Percentiles rank a stretch among this genome's conserved stretches.
Evolutionary conservation across 2,797 vertebrate species (phyloP).

Genomic region (Liparis tanakae): DNA sequence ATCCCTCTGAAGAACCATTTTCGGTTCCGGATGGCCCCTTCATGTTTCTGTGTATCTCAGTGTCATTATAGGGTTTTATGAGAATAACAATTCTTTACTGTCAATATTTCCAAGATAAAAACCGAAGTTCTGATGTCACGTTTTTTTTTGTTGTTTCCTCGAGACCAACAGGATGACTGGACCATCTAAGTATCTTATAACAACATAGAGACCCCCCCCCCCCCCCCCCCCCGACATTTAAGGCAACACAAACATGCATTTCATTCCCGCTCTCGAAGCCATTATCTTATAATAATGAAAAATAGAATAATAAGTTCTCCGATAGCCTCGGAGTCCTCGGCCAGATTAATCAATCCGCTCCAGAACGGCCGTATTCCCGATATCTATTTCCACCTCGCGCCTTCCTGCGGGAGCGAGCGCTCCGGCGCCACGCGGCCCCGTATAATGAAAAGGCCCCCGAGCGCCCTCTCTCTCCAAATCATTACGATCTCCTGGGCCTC

Average conservation of each 20-base stretch:
- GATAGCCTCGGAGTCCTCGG: slow-evolving; percentile 59
- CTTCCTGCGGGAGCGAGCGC: slow-evolving; percentile 37
- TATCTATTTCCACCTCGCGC: slow-evolving; percentile 65
- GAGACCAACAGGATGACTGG: rapidly evolving
- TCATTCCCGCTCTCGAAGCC: slow-evolving; percentile 52
- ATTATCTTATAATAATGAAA: slow-evolving; percentile 45
- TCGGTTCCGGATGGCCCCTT: too few relatives aligned
- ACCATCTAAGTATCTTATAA: too few relatives aligned
- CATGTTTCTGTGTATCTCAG: too few relatives aligned
- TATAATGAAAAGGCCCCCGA: slow-evolving; percentile 75
- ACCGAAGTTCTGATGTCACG: neutral
- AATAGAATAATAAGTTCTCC: slow-evolving; percentile 37
- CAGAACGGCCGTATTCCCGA: slow-evolving; percentile 55
- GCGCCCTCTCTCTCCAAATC: slow-evolving; percentile 75
- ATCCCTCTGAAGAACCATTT: too few relatives aligned
- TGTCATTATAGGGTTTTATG: too few relatives aligned
- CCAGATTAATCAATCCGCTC: slow-evolving; percentile 64
- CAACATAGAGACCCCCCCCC: too few relatives aligned
- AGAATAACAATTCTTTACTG: neutral
- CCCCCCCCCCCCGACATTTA: too few relatives aligned
- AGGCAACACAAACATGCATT: slow-evolving; percentile 8
- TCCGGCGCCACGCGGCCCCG: slow-evolving; percentile 41
- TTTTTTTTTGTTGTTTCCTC: neutral
- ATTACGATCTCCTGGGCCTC: slow-evolving; percentile 77
- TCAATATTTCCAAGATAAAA: neutral